Conservation (phyloP, 2,113 vertebrate genomes). For the Mormyrus iriodes region DNA sequence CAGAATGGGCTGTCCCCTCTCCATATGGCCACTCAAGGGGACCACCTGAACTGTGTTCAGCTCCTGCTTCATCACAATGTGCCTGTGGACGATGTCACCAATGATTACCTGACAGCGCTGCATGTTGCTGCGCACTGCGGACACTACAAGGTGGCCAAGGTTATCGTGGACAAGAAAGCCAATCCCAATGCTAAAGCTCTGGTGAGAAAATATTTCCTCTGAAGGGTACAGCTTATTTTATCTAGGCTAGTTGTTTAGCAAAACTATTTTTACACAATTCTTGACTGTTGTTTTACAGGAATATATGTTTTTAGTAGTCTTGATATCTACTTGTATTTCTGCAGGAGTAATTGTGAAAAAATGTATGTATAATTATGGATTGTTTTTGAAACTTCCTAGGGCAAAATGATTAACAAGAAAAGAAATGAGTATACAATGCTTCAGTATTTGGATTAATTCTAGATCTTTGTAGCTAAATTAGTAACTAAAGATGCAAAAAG, state of each 20-base stretch:
- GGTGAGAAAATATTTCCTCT: conserved; percentile 59
- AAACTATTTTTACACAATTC: not conserved
- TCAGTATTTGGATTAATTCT: not conserved
- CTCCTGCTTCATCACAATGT: conserved; percentile 91
- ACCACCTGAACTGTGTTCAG: conserved; percentile 95
- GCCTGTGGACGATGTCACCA: conserved; percentile 94
- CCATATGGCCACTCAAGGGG: conserved; percentile 97
- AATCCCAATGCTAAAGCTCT: conserved; percentile 98
- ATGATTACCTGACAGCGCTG: conserved; percentile 93
- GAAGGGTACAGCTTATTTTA: not conserved
- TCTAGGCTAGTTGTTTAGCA: not conserved
- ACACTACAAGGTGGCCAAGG: conserved; percentile 98
- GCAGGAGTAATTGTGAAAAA: not conserved
- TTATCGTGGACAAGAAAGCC: conserved; percentile 96
- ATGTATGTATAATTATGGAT: not conserved
- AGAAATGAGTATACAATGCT: not conserved
- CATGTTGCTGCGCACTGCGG: conserved; percentile 96
- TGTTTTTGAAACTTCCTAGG: not conserved
- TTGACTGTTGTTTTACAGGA: not conserved
- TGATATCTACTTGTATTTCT: not conserved
- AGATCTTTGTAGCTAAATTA: not conserved
- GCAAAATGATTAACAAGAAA: not conserved
- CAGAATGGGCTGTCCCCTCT: conserved; percentile 87
- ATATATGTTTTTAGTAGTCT: not conserved
- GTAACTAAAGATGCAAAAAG: not conserved